phyloP scores from a whole-genome alignment of 1,140 invertebrate species.

The Coenobita brevimanus region DNA sequence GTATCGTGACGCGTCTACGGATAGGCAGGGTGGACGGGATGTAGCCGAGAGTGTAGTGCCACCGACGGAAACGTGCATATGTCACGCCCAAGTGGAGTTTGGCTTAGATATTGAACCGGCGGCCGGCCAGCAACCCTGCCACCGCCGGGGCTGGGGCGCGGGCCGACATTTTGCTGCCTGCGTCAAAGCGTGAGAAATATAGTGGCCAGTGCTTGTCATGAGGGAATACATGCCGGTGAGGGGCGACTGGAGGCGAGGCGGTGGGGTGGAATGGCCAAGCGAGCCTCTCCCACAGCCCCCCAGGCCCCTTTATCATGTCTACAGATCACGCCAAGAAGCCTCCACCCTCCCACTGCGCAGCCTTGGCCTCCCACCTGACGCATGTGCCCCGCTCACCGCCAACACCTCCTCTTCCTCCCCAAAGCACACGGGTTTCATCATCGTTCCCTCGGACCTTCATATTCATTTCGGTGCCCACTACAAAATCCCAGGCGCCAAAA shows the following conservation, averaged over 20 bases:
- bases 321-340: conserved; percentile 10
- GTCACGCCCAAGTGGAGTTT: conserved; percentile 20
- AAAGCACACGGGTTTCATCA: conserved; percentile 6
- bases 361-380: background rate
- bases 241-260: too few relatives aligned
- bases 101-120: conserved; percentile 45
- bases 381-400: conserved; percentile 7
- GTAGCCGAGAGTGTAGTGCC: conserved; percentile 28
- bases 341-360: background rate
- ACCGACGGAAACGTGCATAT: conserved; percentile 23
- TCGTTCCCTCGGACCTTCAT: background rate
- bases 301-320: background rate
- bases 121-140: background rate
- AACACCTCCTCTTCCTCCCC: background rate
- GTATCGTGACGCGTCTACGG: background rate
- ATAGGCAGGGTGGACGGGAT: conserved; percentile 15
- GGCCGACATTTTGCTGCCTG: conserved; percentile 42
- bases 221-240: background rate
- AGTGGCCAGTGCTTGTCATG: background rate
- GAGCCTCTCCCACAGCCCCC: background rate
- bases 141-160: background rate
- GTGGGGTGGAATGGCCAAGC: too few relatives aligned
- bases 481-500: conserved; percentile 14
- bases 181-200: background rate
- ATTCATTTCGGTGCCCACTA: conserved; percentile 13